Evolutionary conservation across 2,888 invertebrate species (phyloP).

Genomic region (Eupsilia transversa): DNA sequence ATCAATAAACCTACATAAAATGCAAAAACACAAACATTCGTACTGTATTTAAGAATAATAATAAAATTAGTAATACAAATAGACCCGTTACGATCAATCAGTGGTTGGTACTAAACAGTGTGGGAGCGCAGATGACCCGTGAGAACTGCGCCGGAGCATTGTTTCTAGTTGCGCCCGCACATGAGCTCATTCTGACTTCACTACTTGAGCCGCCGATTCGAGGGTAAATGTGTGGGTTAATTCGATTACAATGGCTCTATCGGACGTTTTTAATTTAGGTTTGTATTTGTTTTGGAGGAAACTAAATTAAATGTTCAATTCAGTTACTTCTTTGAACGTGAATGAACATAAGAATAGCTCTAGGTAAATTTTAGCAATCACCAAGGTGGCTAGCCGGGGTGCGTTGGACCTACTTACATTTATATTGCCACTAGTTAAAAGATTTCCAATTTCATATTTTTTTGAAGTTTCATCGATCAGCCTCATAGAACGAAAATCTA

Average conservation of each 20-base stretch:
- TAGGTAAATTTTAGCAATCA: neutral
- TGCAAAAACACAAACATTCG: slow-evolving; percentile 26
- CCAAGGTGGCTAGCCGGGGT: neutral
- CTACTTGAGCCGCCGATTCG: slow-evolving; percentile 57
- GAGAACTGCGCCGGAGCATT: slow-evolving; percentile 82
- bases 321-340: too few relatives aligned
- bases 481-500: slow-evolving; percentile 2
- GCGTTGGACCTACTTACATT: neutral
- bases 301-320: neutral
- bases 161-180: slow-evolving; percentile 77
- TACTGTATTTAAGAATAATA: slow-evolving; percentile 61
- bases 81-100: slow-evolving; percentile 86
- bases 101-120: slow-evolving; percentile 78
- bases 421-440: neutral
- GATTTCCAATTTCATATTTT: neutral
- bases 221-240: slow-evolving; percentile 66
- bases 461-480: neutral
- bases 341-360: neutral
- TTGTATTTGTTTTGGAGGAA: slow-evolving; percentile 23
- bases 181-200: slow-evolving; percentile 80
- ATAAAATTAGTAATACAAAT: slow-evolving; percentile 72
- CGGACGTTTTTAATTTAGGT: slow-evolving; percentile 55
- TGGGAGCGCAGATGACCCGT: slow-evolving; percentile 84
- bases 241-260: slow-evolving; percentile 60
- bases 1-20: slow-evolving; percentile 26